These are phyloP conservation scores for Panulirus ornatus DNA, from an alignment of 1,140 invertebrate genomes.

Conservation along the genomic window DNA sequence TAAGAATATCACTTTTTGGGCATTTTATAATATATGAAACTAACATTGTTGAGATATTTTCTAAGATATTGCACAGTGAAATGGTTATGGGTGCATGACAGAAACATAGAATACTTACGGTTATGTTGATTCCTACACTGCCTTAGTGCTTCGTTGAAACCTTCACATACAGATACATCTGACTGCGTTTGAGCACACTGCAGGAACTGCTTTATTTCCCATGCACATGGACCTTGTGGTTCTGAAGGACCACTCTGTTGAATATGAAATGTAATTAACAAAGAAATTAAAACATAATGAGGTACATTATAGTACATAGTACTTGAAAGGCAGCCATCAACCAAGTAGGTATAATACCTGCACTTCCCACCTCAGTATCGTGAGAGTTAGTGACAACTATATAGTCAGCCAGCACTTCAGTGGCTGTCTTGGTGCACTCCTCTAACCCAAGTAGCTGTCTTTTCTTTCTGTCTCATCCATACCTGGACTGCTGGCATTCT, in stretches of 20 bases:
- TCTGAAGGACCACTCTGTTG: conserved; percentile 77
- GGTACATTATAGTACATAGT: too few species aligned
- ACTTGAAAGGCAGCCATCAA: too few species aligned
- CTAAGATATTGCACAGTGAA: background rate
- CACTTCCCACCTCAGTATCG: too few species aligned
- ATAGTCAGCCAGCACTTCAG: too few species aligned
- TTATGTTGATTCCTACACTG: conserved; percentile 83
- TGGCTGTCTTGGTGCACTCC: too few species aligned
- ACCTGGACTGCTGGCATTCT: too few species aligned
- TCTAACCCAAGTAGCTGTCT: too few species aligned
- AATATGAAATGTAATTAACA: background rate
- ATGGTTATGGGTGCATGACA: background rate
- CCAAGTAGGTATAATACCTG: too few species aligned
- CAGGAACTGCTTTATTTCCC: conserved; percentile 93
- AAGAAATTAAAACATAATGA: too few species aligned
- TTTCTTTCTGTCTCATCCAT: too few species aligned
- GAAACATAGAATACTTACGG: background rate
- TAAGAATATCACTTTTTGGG: background rate
- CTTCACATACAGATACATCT: conserved; percentile 91
- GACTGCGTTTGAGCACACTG: conserved; percentile 91
- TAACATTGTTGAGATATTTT: too few species aligned
- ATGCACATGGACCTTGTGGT: conserved; percentile 86
- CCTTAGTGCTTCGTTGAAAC: conserved; percentile 94
- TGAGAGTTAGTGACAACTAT: too few species aligned
- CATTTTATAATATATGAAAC: background rate